Evolutionary conservation across 2,797 vertebrate species (phyloP), one percentile per base, ranked within the genome.

Genomic region (Etheostoma perlongum): DNA sequence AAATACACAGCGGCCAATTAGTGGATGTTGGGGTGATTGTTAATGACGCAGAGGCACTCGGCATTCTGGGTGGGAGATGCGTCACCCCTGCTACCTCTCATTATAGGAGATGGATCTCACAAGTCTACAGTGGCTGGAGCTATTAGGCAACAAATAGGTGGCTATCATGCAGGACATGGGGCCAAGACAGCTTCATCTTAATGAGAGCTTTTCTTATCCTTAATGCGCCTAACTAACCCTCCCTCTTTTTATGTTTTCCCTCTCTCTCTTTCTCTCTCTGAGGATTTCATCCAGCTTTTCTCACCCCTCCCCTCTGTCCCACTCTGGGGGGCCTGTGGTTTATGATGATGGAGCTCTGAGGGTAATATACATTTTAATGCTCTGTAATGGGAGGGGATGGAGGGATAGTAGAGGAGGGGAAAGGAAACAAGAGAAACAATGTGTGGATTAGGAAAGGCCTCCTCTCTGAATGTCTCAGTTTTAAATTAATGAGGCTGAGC

Each of bases 401-500:
- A 93, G 94, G 93, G 85, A 81, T 46, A 64, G 78, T 55, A 65
- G 70, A 52, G 83, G 84, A 54, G 55, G 74, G 36, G 72, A 73
- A 81, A 83, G 79, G 78, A 51, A 61, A 88, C 78, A 88, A 81
- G 81, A 83, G 70, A 84, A 86, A 75, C 60, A 95, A 92, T 93
- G 95, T 93, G 94, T 93, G 89, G 95, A 96, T 96, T 95, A 96
- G 95, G 95, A 78, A 85, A 95, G 72, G 72, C 94, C 95, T 91
- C 58, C 63, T 79, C 84, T 95, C 94, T 95, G 95, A 95, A 95
- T 94, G 93, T 96, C 95, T 95, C 95, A 93, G 96, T 84, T 91
- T 96, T 96, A 96, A 97, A 97, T 97, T 96, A 98, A 98, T 96
- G 96, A 97, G 95, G 93, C 95, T 94, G 93, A 96, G 96, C 93